A percentile compares a stretch with the other conserved stretches of the same genome.
These are phyloP conservation scores for Scrobipalpa costella DNA, from an alignment of 2,888 invertebrate species.

Conservation along the genomic window DNA sequence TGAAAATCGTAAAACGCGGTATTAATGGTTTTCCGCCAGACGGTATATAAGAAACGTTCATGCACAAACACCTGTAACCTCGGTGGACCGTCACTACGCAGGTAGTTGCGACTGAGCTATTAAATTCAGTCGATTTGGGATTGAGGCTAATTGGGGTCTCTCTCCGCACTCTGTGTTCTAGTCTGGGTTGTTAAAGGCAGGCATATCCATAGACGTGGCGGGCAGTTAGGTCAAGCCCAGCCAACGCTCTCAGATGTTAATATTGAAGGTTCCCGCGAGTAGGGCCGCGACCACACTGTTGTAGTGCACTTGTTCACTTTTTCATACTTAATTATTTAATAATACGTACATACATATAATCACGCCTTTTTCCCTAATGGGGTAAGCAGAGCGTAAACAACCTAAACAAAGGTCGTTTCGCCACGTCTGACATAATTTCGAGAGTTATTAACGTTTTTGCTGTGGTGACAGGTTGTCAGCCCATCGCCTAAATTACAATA, in stretches of 20 bases:
- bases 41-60: background rate
- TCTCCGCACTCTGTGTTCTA: too few species aligned
- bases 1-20: constrained; percentile 2
- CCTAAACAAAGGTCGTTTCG: too few species aligned
- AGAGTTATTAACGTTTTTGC: too few species aligned
- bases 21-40: background rate
- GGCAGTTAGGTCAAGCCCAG: background rate
- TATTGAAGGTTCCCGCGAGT: background rate
- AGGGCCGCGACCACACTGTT: background rate
- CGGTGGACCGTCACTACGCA: constrained; percentile 5
- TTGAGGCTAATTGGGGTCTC: too few species aligned
- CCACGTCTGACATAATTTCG: too few species aligned
- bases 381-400: too few species aligned
- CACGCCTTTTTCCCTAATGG: too few species aligned
- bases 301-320: background rate
- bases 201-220: background rate
- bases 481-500: too few species aligned
- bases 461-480: too few species aligned
- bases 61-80: background rate
- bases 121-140: background rate
- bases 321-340: background rate
- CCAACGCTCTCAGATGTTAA: background rate
- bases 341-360: too few species aligned
- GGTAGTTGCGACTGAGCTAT: background rate
- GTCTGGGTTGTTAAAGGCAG: background rate